Conservation (phyloP, 2,113 vertebrate genomes). For the Cinclus mexicanus region DNA sequence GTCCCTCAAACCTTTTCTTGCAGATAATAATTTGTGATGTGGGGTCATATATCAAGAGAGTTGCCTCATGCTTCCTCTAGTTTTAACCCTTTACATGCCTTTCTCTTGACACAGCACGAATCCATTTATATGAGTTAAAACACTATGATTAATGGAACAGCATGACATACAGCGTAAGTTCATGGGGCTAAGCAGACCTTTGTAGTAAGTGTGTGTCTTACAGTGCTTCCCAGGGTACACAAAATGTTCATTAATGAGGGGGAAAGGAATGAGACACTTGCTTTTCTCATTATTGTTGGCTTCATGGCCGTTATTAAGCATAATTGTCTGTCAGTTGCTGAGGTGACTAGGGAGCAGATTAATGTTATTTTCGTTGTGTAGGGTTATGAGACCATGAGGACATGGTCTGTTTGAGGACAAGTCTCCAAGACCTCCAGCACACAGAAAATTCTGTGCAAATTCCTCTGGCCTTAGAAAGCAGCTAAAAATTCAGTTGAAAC, state of each 20-base stretch:
- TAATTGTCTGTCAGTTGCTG: neutral
- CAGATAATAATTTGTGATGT: neutral
- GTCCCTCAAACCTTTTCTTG: neutral
- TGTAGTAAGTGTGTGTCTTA: neutral
- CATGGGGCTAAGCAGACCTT: neutral
- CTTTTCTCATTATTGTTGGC: neutral
- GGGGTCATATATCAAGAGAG: neutral
- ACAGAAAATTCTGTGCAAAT: neutral
- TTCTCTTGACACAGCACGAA: neutral
- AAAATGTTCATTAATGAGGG: neutral
- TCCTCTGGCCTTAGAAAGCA: neutral
- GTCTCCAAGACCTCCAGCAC: neutral
- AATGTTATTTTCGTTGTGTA: neutral
- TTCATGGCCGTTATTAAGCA: neutral
- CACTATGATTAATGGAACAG: neutral
- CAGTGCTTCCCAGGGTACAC: neutral
- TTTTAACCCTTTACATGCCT: conserved; percentile 12
- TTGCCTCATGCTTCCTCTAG: neutral
- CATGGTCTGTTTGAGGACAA: neutral
- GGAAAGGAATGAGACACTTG: neutral
- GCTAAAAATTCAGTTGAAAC: neutral
- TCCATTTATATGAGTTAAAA: neutral
- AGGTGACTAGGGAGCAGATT: neutral
- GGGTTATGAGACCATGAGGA: neutral
- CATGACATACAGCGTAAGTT: conserved; percentile 7